Evolutionary conservation across 1,140 invertebrate species (phyloP).

Genomic region (Drosophila orena): DNA sequence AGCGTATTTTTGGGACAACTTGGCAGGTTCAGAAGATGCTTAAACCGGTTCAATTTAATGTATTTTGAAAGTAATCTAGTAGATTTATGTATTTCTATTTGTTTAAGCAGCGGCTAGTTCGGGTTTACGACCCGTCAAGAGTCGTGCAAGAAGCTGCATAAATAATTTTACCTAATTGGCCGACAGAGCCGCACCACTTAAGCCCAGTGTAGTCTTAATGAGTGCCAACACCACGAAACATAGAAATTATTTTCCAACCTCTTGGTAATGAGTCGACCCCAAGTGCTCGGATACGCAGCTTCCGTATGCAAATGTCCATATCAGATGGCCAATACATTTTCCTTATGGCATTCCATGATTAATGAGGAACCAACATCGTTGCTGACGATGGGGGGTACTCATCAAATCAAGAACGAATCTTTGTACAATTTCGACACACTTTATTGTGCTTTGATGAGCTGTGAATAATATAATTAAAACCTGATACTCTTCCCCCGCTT

Average conservation of each 20-base stretch:
- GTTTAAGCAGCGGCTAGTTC: constrained; percentile 27
- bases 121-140: constrained; percentile 45
- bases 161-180: constrained; percentile 44
- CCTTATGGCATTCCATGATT: constrained; percentile 61
- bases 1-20: constrained; percentile 41
- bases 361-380: constrained; percentile 54
- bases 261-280: constrained; percentile 11
- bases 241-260: constrained; percentile 25
- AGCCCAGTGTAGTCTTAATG: constrained; percentile 13
- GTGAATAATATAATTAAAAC: constrained; percentile 75
- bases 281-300: constrained; percentile 50
- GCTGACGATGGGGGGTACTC: constrained; percentile 23
- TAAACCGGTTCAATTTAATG: constrained; percentile 72
- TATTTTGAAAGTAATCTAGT: constrained; percentile 71
- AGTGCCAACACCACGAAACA: constrained; percentile 33
- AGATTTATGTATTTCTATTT: constrained; percentile 64
- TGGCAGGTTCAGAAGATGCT: constrained; percentile 41
- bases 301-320: constrained; percentile 74
- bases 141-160: constrained; percentile 53
- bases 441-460: constrained; percentile 71
- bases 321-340: constrained; percentile 30
- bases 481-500: constrained; percentile 31
- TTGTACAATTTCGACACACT: constrained; percentile 65
- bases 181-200: constrained; percentile 28
- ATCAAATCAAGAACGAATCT: constrained; percentile 67